Evolutionary conservation across 2,113 vertebrate genomes (phyloP).

Genomic region (Cygnus atratus): DNA sequence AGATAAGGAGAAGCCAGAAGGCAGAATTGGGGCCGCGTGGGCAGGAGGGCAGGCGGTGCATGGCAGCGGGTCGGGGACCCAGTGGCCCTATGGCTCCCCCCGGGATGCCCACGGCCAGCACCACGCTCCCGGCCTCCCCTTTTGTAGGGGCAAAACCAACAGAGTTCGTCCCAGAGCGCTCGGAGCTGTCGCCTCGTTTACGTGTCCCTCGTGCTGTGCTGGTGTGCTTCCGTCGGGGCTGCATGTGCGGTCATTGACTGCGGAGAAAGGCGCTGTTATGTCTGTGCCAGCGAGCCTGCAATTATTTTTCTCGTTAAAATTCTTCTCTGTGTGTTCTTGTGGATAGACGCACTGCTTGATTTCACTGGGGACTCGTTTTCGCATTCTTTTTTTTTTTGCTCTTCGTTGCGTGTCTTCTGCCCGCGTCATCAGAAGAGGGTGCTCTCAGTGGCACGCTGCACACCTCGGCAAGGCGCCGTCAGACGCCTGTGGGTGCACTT

Average conservation of each 20-base stretch:
- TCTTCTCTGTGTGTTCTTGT: constrained; percentile 7
- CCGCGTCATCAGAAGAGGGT: constrained; percentile 86
- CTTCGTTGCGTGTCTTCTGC: constrained; percentile 77
- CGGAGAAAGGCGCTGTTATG: background rate
- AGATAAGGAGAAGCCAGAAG: background rate
- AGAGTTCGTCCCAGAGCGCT: background rate
- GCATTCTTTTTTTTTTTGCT: constrained; percentile 42
- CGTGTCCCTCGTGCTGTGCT: background rate
- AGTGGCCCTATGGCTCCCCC: background rate
- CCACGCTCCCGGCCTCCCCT: background rate
- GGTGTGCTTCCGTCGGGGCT: background rate
- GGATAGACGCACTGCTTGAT: constrained; percentile 33
- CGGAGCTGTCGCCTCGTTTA: background rate
- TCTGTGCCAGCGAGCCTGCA: background rate
- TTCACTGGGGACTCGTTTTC: constrained; percentile 73
- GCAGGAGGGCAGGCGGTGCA: background rate
- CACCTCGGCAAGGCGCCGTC: constrained; percentile 87
- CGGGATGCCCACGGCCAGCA: background rate
- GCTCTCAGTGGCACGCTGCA: constrained; percentile 91
- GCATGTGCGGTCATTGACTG: background rate
- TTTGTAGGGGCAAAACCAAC: background rate
- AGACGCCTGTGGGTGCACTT: constrained; percentile 83
- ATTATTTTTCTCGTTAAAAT: background rate
- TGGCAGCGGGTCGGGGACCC: fast-evolving
- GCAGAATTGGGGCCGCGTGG: background rate